A percentile compares a stretch with the other conserved stretches of the same genome.
Conservation (phyloP, 1,140 invertebrate genomes). For the Steinernema feltiae region DNA sequence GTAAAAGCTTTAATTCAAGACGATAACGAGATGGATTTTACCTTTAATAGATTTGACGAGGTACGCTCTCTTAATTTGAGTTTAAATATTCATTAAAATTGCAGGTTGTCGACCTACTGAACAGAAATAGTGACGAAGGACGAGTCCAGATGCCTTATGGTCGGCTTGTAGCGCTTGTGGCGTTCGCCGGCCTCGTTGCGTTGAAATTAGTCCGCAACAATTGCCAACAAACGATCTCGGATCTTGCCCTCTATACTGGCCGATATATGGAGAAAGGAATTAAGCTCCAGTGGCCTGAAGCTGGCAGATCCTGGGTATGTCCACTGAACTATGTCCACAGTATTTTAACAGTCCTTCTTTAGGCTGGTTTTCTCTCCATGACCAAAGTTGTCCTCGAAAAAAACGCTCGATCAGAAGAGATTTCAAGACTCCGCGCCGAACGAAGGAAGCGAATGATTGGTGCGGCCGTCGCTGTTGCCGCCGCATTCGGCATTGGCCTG, state of each 20-base stretch:
- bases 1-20: conserved; percentile 21
- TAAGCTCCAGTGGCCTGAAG: conserved; percentile 16
- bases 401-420: no score
- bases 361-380: no score
- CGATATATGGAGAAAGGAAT: conserved; percentile 27
- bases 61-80: no score
- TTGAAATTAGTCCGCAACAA: conserved; percentile 15
- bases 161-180: conserved; percentile 24
- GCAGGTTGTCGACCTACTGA: conserved; percentile 4
- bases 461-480: no score
- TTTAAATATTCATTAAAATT: no score
- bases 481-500: no score
- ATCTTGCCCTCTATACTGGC: conserved; percentile 26
- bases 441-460: no score
- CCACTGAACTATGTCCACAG: not conserved
- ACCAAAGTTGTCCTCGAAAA: no score
- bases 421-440: no score
- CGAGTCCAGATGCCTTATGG: conserved; percentile 26
- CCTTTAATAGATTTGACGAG: conserved; percentile 19
- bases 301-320: conserved; percentile 26
- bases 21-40: not conserved
- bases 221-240: conserved; percentile 15
- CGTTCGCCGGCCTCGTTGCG: conserved; percentile 26
- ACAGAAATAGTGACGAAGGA: conserved; percentile 5
- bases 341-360: no score